Percentiles rank a stretch among this genome's conserved stretches.
phyloP scores from a whole-genome alignment of 2,113 vertebrate species.

The Aepyceros melampus region DNA sequence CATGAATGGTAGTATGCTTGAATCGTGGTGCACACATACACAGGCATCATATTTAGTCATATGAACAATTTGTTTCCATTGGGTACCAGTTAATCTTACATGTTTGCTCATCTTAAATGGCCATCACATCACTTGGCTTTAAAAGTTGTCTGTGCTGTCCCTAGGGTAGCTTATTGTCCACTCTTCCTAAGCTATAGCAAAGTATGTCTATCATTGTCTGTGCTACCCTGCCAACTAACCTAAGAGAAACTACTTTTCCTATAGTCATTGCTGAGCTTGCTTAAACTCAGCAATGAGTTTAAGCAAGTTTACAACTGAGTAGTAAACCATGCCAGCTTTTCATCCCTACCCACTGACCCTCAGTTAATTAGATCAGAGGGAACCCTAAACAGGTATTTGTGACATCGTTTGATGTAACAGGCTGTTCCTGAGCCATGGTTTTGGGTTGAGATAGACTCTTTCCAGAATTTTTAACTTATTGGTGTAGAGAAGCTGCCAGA shows the following conservation, averaged over 20 bases:
- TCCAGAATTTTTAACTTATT: not conserved
- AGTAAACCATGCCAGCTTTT: not conserved
- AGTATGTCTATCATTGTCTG: not conserved
- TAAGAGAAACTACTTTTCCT: not conserved
- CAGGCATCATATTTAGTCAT: not conserved
- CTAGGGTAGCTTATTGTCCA: not conserved
- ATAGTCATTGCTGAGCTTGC: not conserved
- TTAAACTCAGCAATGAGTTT: too few relatives aligned
- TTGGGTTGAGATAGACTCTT: not conserved
- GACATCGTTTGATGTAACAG: not conserved
- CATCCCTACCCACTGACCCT: not conserved
- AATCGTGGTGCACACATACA: not conserved
- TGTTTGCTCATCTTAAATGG: slow-evolving; percentile 8
- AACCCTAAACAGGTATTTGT: not conserved
- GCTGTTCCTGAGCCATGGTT: not conserved
- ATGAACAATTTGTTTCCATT: not conserved
- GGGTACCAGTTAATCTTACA: not conserved
- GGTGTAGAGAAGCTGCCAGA: not conserved
- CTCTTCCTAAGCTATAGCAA: not conserved
- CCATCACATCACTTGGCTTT: not conserved
- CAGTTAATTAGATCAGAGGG: slow-evolving; percentile 3
- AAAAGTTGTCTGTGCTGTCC: not conserved
- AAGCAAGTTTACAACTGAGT: not conserved
- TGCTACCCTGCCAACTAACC: not conserved
- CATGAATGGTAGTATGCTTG: not conserved